phyloP scores from a whole-genome alignment of 2,113 vertebrate species.

The Elachura formosa region DNA sequence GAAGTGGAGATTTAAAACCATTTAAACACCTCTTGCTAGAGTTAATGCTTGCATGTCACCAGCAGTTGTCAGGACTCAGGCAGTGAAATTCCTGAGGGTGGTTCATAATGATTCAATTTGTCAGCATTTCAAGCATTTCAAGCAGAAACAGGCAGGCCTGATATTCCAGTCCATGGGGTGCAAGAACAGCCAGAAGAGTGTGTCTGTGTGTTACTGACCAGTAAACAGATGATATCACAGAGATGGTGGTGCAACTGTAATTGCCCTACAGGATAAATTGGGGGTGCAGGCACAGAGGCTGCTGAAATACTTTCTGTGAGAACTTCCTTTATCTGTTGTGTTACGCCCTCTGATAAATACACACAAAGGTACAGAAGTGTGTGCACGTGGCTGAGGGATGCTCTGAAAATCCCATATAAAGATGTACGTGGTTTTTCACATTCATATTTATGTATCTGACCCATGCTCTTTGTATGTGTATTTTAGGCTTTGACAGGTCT shows the following conservation, averaged over 20 bases:
- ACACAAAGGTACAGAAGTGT: background rate
- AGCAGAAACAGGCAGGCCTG: background rate
- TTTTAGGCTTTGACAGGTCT: background rate
- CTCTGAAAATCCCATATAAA: background rate
- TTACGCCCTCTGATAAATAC: background rate
- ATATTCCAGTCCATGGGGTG: background rate
- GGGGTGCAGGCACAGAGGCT: background rate
- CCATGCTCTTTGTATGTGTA: background rate
- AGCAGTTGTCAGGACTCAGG: background rate
- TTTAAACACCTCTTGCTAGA: background rate
- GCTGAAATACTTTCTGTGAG: background rate
- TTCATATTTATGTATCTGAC: background rate
- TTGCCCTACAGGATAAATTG: background rate
- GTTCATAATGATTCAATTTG: conserved; percentile 20
- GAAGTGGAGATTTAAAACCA: background rate
- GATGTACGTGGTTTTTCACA: accelerated
- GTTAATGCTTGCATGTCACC: background rate
- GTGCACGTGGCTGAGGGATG: background rate
- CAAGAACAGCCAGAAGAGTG: background rate
- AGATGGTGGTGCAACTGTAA: background rate
- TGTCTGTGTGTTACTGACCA: background rate
- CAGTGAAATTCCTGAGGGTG: conserved; percentile 3
- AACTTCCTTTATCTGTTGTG: background rate
- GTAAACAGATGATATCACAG: background rate
- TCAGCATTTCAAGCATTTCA: conserved; percentile 14